These are phyloP conservation scores for Calycopis cecrops DNA, from an alignment of 1,140 invertebrate genomes.

Conservation along the genomic window DNA sequence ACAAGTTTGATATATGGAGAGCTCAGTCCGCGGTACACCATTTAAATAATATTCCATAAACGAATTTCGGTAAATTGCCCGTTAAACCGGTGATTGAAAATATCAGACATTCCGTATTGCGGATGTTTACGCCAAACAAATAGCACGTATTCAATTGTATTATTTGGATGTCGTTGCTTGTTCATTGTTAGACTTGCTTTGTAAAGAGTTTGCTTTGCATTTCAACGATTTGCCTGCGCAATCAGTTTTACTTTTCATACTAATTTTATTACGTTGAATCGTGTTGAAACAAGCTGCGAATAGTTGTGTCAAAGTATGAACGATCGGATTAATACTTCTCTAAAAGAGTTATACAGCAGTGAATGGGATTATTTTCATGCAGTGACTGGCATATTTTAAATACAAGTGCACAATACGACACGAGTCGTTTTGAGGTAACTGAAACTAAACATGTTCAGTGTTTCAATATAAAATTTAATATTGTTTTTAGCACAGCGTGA, in stretches of 20 bases:
- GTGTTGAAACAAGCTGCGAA: not conserved
- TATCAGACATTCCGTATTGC: slow-evolving; percentile 30
- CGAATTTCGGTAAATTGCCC: slow-evolving; percentile 32
- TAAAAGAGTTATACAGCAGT: too few relatives aligned
- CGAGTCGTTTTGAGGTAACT: too few relatives aligned
- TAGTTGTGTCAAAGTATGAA: not conserved
- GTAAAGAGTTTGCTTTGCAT: slow-evolving; percentile 7
- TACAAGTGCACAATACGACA: too few relatives aligned
- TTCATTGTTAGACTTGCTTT: slow-evolving; percentile 14
- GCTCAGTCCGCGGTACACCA: slow-evolving; percentile 16
- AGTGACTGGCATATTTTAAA: too few relatives aligned
- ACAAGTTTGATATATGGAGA: slow-evolving; percentile 12
- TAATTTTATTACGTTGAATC: not conserved
- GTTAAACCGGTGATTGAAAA: slow-evolving; percentile 42
- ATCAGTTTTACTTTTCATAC: not conserved
- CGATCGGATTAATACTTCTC: too few relatives aligned
- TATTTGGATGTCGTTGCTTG: slow-evolving; percentile 30
- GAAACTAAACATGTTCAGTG: too few relatives aligned
- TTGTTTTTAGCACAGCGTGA: too few relatives aligned
- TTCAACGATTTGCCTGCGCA: slow-evolving; percentile 1
- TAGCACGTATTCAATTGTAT: slow-evolving; percentile 42
- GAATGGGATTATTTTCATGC: too few relatives aligned
- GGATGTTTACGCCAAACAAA: slow-evolving; percentile 39
- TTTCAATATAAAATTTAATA: too few relatives aligned
- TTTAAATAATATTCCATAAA: slow-evolving; percentile 33